These are phyloP conservation scores for Australoheros facetus DNA, from an alignment of 2,797 vertebrate species.

Conservation along the genomic window DNA sequence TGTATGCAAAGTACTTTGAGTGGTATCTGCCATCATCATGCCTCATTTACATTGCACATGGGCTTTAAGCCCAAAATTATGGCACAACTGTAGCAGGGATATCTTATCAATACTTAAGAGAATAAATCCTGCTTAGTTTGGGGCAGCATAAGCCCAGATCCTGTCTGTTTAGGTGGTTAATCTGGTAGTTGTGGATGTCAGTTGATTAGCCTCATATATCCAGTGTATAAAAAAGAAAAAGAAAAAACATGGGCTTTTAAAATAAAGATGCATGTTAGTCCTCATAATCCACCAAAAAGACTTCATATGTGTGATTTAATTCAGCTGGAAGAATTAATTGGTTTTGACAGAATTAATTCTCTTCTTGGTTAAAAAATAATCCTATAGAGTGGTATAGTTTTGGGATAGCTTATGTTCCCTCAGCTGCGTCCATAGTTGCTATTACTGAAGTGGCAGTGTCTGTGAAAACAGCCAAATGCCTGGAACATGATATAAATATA, in stretches of 20 bases:
- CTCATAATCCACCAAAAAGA: background rate
- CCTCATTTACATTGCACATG: background rate
- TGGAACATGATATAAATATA: background rate
- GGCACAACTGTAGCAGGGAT: background rate
- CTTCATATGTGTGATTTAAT: background rate
- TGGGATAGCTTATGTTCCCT: background rate
- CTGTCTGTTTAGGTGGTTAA: background rate
- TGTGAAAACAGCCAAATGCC: background rate
- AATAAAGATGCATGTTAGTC: background rate
- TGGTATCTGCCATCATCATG: background rate
- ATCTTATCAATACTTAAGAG: background rate
- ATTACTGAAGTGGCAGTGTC: background rate
- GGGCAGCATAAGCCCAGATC: background rate
- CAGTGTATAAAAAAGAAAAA: background rate
- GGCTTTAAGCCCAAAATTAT: background rate
- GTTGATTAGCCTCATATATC: background rate
- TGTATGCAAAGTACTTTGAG: background rate
- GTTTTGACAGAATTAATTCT: background rate
- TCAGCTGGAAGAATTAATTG: background rate
- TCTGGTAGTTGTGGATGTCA: slow-evolving; percentile 12
- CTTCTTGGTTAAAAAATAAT: background rate
- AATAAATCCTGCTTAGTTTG: background rate
- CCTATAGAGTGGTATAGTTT: background rate
- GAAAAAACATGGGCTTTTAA: background rate
- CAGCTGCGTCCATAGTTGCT: background rate